Evolutionary conservation across 2,888 invertebrate species (phyloP), one percentile per base, ranked within the genome.

Genomic region (Ctenicera cuprea): DNA sequence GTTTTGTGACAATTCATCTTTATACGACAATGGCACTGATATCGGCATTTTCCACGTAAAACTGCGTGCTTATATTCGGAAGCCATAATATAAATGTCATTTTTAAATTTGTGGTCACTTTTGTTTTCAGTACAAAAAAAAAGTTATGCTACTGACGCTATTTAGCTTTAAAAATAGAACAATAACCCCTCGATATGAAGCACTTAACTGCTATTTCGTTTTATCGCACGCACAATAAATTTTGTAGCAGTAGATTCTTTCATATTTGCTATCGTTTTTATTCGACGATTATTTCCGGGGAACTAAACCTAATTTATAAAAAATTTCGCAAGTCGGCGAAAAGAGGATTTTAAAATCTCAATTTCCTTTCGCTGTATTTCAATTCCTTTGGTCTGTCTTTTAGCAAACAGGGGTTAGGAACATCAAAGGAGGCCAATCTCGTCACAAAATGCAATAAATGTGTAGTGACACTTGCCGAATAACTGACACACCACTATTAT

Each of bases 81-180:
- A 62, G 14, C 69, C 43, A 41, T 52, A 9, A 33, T 33, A 69
- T 69, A 69, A 62, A 62, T 52, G 69, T 62, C 69, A 62, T 52
- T 62, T 69, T 69, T 62, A 52, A 69, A 69, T 69, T 62, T 69
- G 69, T 69, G 69, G 50, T 69, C 69, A 69, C 38, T 69, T 69
- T 69, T 69, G 48, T 69, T 30, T 69, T 8, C 20, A 26, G 16
- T 22, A 26, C 61, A 61, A 62, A 69, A 59, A 69, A 59, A 69
- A 69, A 43, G 30, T 59, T 48, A 16, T 30, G 59, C 45, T 62
- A 62, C 50, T 61, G 43, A 38, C 45, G 69, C 62, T 61, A 18
- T 68, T 59, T 45, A 68, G 68, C 48, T 69, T 69, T 50, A 69
- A 62, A 62, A 69, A 69, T 69, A 50, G 69, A 69, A 69, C 69